A percentile compares a stretch with the other conserved stretches of the same genome.
These are phyloP conservation scores for Ditula angustiorana DNA, from an alignment of 2,888 invertebrate species.

Conservation along the genomic window DNA sequence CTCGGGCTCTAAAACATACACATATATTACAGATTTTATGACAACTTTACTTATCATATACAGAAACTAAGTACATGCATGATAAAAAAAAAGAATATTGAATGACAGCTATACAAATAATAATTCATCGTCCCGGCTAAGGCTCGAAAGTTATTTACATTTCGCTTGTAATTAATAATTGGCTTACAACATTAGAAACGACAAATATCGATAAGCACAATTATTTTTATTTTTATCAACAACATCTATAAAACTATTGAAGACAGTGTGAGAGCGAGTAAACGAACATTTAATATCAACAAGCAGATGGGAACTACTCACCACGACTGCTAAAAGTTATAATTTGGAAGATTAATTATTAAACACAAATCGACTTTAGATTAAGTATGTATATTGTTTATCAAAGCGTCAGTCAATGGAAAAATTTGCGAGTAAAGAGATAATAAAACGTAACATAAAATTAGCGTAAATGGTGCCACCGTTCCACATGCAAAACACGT, in stretches of 20 bases:
- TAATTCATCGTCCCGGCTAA: too few species aligned
- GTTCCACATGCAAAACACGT: background rate
- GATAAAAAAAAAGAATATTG: background rate
- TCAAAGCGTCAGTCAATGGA: background rate
- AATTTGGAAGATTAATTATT: background rate
- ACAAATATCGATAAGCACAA: background rate
- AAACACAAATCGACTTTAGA: background rate
- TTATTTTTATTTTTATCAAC: too few species aligned
- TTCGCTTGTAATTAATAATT: background rate
- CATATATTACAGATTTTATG: background rate
- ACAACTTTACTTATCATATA: background rate
- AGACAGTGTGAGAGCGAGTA: too few species aligned
- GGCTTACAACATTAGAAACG: background rate
- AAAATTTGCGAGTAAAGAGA: background rate
- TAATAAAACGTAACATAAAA: background rate
- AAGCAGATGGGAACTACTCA: slow-evolving; percentile 11
- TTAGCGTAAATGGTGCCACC: background rate
- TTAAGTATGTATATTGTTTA: background rate
- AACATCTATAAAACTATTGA: too few species aligned
- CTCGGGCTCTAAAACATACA: slow-evolving; percentile 70
- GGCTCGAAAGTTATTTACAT: too few species aligned
- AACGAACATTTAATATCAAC: too few species aligned
- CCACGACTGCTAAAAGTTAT: background rate
- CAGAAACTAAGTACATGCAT: background rate
- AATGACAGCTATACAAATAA: too few species aligned